Conservation (phyloP, 2,113 vertebrate species). For the Camelus bactrianus region DNA sequence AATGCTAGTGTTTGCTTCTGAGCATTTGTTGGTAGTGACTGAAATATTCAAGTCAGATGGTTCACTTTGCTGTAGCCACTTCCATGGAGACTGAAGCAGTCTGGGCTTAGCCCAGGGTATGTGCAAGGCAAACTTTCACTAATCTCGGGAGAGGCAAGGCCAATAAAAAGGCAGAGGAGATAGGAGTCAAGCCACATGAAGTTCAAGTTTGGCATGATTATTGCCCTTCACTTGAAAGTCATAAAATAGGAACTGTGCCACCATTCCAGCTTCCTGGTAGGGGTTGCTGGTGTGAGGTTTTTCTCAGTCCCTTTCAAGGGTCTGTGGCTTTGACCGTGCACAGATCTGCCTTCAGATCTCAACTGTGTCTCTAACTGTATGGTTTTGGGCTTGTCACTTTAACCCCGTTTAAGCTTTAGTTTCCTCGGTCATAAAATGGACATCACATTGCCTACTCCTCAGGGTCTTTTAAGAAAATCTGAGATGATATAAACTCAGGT, state of each 20-base stretch:
- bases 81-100: not conserved
- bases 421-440: slow-evolving; percentile 13
- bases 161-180: slow-evolving; percentile 26
- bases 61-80: not conserved
- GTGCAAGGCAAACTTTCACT: not conserved
- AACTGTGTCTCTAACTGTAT: not conserved
- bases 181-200: not conserved
- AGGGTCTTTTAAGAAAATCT: not conserved
- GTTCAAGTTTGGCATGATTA: slow-evolving; percentile 16
- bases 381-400: not conserved
- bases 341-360: not conserved
- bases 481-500: not conserved
- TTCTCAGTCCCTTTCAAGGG: not conserved
- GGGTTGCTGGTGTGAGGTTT: not conserved
- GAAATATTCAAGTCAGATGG: slow-evolving; percentile 1
- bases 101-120: not conserved
- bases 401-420: not conserved
- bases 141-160: not conserved
- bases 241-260: slow-evolving; percentile 34
- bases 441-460: not conserved
- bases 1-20: not conserved
- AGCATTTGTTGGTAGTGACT: slow-evolving; percentile 9
- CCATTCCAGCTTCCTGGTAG: not conserved
- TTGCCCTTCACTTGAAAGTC: slow-evolving; percentile 39
- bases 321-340: not conserved